These are phyloP conservation scores for Otus sunia DNA, from an alignment of 2,113 vertebrate species.

Conservation along the genomic window DNA sequence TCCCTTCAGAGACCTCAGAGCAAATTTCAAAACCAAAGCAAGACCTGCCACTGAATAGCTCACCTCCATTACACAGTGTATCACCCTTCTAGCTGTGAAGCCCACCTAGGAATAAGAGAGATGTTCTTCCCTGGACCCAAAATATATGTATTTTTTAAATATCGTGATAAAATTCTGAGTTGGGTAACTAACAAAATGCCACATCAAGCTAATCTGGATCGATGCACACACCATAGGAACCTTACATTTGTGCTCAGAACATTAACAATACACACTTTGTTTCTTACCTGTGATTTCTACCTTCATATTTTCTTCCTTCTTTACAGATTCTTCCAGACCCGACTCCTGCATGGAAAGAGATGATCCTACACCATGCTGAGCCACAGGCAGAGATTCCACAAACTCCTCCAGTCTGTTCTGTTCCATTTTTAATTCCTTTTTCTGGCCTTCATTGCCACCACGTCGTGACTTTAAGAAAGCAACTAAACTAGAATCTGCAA, in stretches of 20 bases:
- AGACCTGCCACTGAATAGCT: neutral
- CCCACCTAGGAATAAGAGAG: neutral
- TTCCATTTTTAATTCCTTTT: slow-evolving; percentile 40
- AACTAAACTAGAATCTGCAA: slow-evolving; percentile 86
- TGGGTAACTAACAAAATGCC: neutral
- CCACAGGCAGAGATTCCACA: neutral
- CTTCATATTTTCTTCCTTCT: neutral
- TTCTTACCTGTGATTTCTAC: slow-evolving; percentile 73
- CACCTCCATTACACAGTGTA: neutral
- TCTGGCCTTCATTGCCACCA: slow-evolving; percentile 28
- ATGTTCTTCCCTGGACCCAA: neutral
- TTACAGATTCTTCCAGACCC: slow-evolving; percentile 50
- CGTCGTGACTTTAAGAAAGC: slow-evolving; percentile 85
- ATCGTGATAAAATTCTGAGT: neutral
- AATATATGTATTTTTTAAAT: neutral
- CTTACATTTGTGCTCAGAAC: neutral
- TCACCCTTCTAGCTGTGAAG: neutral
- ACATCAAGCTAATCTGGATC: neutral
- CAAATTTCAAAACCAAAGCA: neutral
- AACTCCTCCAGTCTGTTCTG: neutral
- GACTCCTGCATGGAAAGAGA: neutral
- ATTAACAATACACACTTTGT: neutral
- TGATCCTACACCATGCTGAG: neutral
- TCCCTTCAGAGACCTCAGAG: neutral
- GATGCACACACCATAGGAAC: neutral